Base-by-base conservation (phyloP, 2,797 vertebrate species). In the Salmo trutta region DNA sequence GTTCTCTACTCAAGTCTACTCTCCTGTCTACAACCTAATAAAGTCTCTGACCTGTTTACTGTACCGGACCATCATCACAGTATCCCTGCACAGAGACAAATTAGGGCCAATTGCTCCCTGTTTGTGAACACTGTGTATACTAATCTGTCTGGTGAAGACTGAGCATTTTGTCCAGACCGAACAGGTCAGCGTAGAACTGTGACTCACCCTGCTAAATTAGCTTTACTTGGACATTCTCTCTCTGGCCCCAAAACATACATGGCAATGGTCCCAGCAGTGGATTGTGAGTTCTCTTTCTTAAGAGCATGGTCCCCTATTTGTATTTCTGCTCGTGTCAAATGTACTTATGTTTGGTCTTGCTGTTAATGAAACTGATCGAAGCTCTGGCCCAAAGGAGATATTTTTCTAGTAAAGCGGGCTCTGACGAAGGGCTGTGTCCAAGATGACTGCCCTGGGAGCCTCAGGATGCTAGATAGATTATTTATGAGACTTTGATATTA, bases 1-100 rank as follows among this genome's bases (percentile, higher is more conserved):
- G 67, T 31, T 41, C 47, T 71, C 47, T 16, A 27, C 41, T 41
- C 70, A 29, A 21, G 10, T 51, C 41, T 24, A 15, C 14, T 29
- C 19, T 21, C 65, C 19, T 29, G 71, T 27, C 47, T 52, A 53
- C 71, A 71, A 72, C 83, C 73, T 73, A 81, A 82, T 69, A 82
- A 81, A 77, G 75, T 65, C 2, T 27, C 75, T 70, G 53, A 73
- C 75, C 72, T 67, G 64, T 75, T 74, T 53, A 69, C 64, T 68
- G 29, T 24, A 68, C 76, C 73, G 59, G 74, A 0, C 71, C 24
- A 64, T 52, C n/a, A 47, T 14, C 19, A 59, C 71, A 71, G 71
- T 15, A 72, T 53, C 71, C 5, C 15, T 53, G 71, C 64, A 68
- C 36, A 33, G 17, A 71, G 76, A 77, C 76, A 77, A 77, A 80